Evolutionary conservation across 1,140 invertebrate genomes (phyloP).

Genomic region (Nymphalis io): DNA sequence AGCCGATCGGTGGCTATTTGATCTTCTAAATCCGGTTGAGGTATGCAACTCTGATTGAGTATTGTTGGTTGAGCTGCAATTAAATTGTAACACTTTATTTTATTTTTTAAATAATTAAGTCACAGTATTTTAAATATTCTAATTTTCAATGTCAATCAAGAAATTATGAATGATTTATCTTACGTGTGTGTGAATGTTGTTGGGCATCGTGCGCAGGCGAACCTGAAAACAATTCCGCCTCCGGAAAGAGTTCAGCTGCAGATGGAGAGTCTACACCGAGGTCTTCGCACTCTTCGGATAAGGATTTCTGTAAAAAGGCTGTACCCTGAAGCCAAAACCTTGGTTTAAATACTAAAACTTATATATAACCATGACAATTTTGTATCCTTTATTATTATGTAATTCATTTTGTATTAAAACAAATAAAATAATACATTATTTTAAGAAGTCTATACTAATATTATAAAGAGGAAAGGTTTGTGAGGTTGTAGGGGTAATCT

Average conservation of each 20-base stretch:
- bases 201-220: constrained; percentile 71
- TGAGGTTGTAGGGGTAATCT: too few species aligned
- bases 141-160: too few species aligned
- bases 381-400: not conserved
- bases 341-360: constrained; percentile 27
- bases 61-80: constrained; percentile 63
- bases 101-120: not conserved
- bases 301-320: constrained; percentile 82
- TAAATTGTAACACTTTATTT: not conserved
- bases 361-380: not conserved
- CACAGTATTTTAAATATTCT: too few species aligned
- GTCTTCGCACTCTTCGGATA: constrained; percentile 89
- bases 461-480: too few species aligned
- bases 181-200: constrained; percentile 66
- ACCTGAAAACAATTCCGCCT: constrained; percentile 85
- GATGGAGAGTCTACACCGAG: constrained; percentile 89
- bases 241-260: constrained; percentile 88
- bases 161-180: too few species aligned
- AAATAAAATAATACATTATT: too few species aligned
- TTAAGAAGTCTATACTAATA: too few species aligned
- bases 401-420: too few species aligned
- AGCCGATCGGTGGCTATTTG: constrained; percentile 68
- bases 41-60: constrained; percentile 49
- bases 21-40: constrained; percentile 68
- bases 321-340: constrained; percentile 30